A percentile compares a stretch with the other conserved stretches of the same genome.
Conservation (phyloP, 2,113 vertebrate species). For the Prionailurus bengalensis region DNA sequence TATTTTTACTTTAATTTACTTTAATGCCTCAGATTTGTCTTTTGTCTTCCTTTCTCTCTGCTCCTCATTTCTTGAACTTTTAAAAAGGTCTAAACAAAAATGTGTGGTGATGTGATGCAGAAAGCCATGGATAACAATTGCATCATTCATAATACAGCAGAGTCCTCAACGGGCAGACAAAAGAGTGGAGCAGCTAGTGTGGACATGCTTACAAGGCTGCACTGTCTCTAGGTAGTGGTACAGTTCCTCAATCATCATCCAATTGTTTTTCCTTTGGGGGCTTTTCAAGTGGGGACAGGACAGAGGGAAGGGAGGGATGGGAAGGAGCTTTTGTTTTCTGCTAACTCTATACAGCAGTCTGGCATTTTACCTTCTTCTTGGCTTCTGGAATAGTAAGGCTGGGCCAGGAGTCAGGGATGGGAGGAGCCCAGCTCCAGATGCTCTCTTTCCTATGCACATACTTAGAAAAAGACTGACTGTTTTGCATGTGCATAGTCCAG, state of each 20-base stretch:
- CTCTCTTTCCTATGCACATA: background rate
- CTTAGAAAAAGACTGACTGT: background rate
- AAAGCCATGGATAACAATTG: background rate
- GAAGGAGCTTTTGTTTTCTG: background rate
- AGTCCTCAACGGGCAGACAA: background rate
- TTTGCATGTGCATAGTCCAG: background rate
- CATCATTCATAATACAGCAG: background rate
- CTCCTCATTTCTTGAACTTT: background rate
- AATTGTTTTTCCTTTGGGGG: background rate
- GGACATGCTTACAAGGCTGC: background rate
- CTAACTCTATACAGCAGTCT: background rate
- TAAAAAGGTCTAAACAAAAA: background rate
- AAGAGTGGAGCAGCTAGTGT: background rate
- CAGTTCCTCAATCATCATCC: background rate
- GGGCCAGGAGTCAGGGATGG: background rate
- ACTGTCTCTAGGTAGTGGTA: background rate
- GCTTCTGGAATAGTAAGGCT: background rate
- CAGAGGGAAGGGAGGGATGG: background rate
- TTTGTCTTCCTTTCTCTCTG: constrained; percentile 25
- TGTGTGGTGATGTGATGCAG: background rate
- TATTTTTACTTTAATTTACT: background rate
- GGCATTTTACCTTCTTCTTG: background rate
- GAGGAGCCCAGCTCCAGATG: background rate
- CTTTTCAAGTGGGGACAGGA: background rate
- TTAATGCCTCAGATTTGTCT: background rate